A percentile compares a stretch with the other conserved stretches of the same genome.
Evolutionary conservation across 2,888 invertebrate genomes (phyloP).

Genomic region (Zygaena filipendulae): DNA sequence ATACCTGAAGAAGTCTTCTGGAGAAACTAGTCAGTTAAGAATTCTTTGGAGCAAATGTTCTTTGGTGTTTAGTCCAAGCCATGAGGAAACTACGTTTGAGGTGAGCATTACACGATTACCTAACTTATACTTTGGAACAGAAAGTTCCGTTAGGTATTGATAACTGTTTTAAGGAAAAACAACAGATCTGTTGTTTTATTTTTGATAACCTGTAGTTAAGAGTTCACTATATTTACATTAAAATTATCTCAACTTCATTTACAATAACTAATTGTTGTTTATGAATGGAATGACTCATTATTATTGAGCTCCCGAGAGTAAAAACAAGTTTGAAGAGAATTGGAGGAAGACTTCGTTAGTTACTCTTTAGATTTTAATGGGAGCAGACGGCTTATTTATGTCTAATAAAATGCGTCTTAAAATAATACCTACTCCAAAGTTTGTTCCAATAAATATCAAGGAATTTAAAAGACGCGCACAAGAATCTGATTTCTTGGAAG

Average conservation of each 20-base stretch:
- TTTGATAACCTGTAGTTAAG: conserved; percentile 5
- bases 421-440: conserved; percentile 5
- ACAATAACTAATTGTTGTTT: conserved; percentile 5
- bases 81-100: conserved; percentile 6
- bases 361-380: conserved; percentile 3
- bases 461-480: conserved; percentile 5
- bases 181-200: conserved; percentile 2
- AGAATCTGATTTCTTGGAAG: conserved; percentile 6
- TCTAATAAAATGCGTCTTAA: conserved; percentile 5
- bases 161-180: conserved; percentile 5
- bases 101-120: conserved; percentile 5
- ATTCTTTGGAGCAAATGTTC: conserved; percentile 5
- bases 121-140: conserved; percentile 1
- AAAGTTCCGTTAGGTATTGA: not conserved
- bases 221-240: conserved; percentile 4
- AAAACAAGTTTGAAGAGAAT: too few species aligned
- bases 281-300: conserved; percentile 1
- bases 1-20: conserved; percentile 4
- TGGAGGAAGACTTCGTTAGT: too few species aligned
- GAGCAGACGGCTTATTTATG: conserved; percentile 5
- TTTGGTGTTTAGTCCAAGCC: conserved; percentile 2
- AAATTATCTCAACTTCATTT: conserved; percentile 5
- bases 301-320: too few species aligned
- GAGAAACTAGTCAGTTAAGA: too few species aligned
- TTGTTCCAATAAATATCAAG: conserved; percentile 1